A percentile compares a stretch with the other conserved stretches of the same genome.
Evolutionary conservation across 1,140 invertebrate genomes (phyloP).

Genomic region (Brachionus asplanchnoidis): DNA sequence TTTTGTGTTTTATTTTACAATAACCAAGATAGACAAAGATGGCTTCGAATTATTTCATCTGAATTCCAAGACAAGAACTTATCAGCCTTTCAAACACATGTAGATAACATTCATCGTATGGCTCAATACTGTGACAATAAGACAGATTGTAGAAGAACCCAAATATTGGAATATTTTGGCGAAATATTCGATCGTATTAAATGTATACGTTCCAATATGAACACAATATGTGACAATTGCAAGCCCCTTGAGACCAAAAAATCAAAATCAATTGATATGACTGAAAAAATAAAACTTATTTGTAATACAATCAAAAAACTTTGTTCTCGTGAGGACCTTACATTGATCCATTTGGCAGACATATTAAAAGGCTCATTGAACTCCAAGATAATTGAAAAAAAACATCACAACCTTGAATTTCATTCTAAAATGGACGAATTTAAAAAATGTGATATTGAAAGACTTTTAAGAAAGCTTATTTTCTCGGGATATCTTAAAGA

Average conservation of each 20-base stretch:
- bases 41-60: neutral
- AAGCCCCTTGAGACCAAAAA: neutral
- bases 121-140: slow-evolving; percentile 84
- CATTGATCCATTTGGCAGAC: slow-evolving; percentile 73
- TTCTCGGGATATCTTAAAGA: slow-evolving; percentile 73
- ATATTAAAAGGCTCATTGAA: slow-evolving; percentile 66
- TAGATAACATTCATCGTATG: slow-evolving; percentile 80
- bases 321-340: slow-evolving; percentile 63
- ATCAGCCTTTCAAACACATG: slow-evolving; percentile 69
- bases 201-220: slow-evolving; percentile 50
- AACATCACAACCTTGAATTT: slow-evolving; percentile 63
- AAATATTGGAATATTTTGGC: slow-evolving; percentile 87
- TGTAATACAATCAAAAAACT: slow-evolving; percentile 67
- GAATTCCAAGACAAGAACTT: slow-evolving; percentile 50
- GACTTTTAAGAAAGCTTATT: slow-evolving; percentile 74
- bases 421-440: slow-evolving; percentile 65
- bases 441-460: slow-evolving; percentile 69
- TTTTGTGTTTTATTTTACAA: slow-evolving; percentile 81
- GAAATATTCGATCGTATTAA: slow-evolving; percentile 70
- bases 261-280: slow-evolving; percentile 63
- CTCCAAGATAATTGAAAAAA: slow-evolving; percentile 53
- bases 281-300: slow-evolving; percentile 69
- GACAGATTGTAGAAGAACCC: slow-evolving; percentile 75
- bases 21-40: slow-evolving; percentile 65
- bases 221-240: slow-evolving; percentile 29